A percentile compares a stretch with the other conserved stretches of the same genome.
Conservation (phyloP, 2,797 vertebrate species). For the Rallus crepitans region DNA sequence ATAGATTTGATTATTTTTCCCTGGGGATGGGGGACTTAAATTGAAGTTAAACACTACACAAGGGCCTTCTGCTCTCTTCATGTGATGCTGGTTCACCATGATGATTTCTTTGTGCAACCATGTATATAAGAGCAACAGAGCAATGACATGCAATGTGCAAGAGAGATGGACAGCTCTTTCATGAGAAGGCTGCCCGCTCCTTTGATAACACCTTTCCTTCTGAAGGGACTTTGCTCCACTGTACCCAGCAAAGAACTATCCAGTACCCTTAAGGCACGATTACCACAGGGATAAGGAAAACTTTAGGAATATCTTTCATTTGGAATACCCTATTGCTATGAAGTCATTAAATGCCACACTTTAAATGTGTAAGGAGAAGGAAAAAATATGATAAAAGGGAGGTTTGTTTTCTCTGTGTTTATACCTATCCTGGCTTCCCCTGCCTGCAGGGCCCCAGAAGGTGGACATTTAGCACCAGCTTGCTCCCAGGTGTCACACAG, state of each 20-base stretch:
- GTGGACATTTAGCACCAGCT: background rate
- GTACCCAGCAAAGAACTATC: background rate
- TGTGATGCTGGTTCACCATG: background rate
- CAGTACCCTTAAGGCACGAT: background rate
- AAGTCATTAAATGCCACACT: background rate
- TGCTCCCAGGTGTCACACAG: background rate
- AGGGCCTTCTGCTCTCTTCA: background rate
- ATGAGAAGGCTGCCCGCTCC: background rate
- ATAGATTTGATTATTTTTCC: background rate
- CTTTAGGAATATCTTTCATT: background rate
- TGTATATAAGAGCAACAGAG: background rate
- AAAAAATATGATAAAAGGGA: background rate
- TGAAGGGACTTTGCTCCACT: background rate
- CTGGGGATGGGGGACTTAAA: background rate
- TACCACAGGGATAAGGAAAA: background rate
- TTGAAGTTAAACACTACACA: background rate
- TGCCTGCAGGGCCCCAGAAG: background rate
- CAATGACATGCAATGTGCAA: background rate
- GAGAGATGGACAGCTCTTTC: background rate
- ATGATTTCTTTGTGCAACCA: background rate
- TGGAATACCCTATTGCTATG: background rate
- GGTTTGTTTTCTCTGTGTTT: background rate
- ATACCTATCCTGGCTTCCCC: background rate
- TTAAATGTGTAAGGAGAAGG: background rate
- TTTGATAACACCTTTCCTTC: background rate